Conservation (phyloP, 2,113 vertebrate genomes). For the Bombycilla garrulus region DNA sequence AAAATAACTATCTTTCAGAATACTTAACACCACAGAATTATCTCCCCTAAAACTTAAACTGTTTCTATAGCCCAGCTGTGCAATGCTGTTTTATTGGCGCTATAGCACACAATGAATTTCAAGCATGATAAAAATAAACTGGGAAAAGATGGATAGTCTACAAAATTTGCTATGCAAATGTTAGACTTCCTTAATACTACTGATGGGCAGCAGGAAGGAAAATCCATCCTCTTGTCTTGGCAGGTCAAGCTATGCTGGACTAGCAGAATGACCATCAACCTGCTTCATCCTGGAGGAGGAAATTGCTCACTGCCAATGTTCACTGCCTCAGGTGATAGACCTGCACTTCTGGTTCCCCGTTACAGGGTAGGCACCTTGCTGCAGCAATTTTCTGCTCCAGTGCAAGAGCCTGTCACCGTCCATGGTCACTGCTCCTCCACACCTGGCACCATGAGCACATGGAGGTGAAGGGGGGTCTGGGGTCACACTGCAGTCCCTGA, state of each 20-base stretch:
- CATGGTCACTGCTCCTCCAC: not conserved
- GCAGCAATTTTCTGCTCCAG: not conserved
- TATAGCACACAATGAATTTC: not conserved
- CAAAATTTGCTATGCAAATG: not conserved
- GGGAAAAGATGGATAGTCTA: not conserved
- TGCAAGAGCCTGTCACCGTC: not conserved
- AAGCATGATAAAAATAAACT: not conserved
- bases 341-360: not conserved
- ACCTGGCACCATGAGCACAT: accelerated
- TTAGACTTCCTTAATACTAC: not conserved
- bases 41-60: not conserved
- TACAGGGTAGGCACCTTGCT: not conserved
- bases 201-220: not conserved
- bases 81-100: not conserved
- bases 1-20: not conserved
- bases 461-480: not conserved
- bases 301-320: not conserved
- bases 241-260: not conserved
- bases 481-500: not conserved
- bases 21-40: not conserved
- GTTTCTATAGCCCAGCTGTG: not conserved
- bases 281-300: not conserved
- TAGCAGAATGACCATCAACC: not conserved
- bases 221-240: not conserved
- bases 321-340: accelerated